These are phyloP conservation scores for Tragopan temminckii DNA, from an alignment of 2,797 vertebrate genomes.

Conservation along the genomic window DNA sequence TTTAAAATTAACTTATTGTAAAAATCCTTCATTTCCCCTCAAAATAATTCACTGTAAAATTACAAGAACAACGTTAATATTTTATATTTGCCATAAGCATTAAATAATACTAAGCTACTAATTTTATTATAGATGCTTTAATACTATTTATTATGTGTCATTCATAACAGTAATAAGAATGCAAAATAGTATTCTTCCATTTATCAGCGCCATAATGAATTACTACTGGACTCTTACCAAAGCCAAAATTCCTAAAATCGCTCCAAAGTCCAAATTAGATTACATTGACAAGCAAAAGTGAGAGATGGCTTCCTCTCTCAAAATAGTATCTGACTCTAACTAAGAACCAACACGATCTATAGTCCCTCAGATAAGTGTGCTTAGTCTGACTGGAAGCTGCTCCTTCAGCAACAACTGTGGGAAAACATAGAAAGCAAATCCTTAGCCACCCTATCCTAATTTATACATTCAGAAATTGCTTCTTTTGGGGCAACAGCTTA, in stretches of 20 bases:
- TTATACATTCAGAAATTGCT: neutral
- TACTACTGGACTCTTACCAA: neutral
- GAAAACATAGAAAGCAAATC: neutral
- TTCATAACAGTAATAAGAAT: neutral
- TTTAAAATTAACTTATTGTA: neutral
- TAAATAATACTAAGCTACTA: neutral
- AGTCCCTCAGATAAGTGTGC: constrained; percentile 9
- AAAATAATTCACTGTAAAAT: neutral
- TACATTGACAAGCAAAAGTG: neutral
- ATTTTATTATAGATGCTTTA: neutral
- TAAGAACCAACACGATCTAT: neutral
- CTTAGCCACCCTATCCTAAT: neutral
- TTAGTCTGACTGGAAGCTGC: constrained; percentile 6
- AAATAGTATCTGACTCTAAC: neutral
- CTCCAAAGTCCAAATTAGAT: neutral
- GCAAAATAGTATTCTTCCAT: neutral
- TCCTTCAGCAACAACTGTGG: neutral
- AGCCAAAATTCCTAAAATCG: neutral
- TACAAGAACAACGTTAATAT: rapidly evolving
- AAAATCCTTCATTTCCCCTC: neutral
- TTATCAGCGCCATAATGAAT: neutral
- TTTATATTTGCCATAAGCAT: neutral
- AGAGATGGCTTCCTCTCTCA: neutral
- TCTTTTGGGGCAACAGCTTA: neutral
- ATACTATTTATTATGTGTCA: neutral